These are phyloP conservation scores for Linnaemya tessellans DNA, from an alignment of 2,888 invertebrate genomes.

Conservation along the genomic window DNA sequence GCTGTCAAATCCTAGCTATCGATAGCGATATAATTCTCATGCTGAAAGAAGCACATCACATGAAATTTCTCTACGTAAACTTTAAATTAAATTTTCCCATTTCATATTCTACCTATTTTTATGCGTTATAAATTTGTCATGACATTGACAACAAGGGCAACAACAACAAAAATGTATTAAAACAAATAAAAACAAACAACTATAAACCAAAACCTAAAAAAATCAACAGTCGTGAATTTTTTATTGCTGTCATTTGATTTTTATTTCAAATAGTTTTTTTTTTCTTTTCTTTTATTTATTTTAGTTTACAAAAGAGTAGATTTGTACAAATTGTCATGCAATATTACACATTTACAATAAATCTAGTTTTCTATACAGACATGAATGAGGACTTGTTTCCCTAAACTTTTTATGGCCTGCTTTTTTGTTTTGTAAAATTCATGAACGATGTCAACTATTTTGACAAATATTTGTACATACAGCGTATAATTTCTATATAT, in stretches of 20 bases:
- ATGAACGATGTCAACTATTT: slow-evolving; percentile 27
- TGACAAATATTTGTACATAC: slow-evolving; percentile 1
- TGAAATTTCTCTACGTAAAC: background rate
- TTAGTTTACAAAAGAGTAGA: slow-evolving; percentile 9
- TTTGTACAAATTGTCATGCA: slow-evolving; percentile 42
- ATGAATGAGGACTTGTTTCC: slow-evolving; percentile 25
- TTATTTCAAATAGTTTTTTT: slow-evolving; percentile 6
- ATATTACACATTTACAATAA: slow-evolving; percentile 52
- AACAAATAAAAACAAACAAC: background rate
- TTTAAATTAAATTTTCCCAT: background rate
- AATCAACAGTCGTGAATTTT: slow-evolving; percentile 11
- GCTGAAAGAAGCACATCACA: no score
- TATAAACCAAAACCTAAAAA: background rate
- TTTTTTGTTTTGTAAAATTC: slow-evolving; percentile 4
- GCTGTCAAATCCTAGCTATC: no score
- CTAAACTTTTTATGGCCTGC: slow-evolving; percentile 16
- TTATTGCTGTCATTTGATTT: slow-evolving; percentile 24
- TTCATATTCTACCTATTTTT: background rate
- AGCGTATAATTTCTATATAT: no score
- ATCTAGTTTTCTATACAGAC: slow-evolving; percentile 12
- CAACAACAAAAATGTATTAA: background rate
- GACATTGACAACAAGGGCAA: slow-evolving; percentile 24
- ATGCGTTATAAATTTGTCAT: slow-evolving; percentile 6
- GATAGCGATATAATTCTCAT: no score
- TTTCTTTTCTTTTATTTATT: slow-evolving; percentile 4